Evolutionary conservation across 2,113 vertebrate genomes (phyloP).

Genomic region (Onychostoma macrolepis): DNA sequence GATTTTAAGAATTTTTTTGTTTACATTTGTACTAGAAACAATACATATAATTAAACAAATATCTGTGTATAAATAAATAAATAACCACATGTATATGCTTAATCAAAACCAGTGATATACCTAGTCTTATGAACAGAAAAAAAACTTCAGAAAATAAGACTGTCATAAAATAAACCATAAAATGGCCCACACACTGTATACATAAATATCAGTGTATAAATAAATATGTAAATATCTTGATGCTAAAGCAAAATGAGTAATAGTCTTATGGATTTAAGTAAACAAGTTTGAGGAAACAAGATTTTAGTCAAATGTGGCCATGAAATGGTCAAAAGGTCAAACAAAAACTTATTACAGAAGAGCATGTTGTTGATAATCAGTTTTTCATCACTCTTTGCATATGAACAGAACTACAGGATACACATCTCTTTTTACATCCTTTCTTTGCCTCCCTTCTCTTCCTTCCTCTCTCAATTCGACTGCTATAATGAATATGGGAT

Average conservation of each 20-base stretch:
- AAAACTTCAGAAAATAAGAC: background rate
- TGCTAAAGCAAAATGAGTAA: background rate
- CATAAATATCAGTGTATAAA: background rate
- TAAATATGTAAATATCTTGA: background rate
- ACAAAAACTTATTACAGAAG: background rate
- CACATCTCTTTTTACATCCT: constrained; percentile 44
- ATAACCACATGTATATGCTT: too few species aligned
- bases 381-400: constrained; percentile 47
- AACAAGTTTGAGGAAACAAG: background rate
- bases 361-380: background rate
- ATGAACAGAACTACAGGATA: constrained; percentile 49
- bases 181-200: background rate
- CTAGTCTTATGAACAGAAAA: too few species aligned
- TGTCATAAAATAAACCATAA: background rate
- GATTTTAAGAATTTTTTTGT: background rate
- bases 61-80: too few species aligned
- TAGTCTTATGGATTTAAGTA: background rate
- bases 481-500: constrained; percentile 20
- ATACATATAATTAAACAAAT: background rate
- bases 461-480: constrained; percentile 56
- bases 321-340: background rate
- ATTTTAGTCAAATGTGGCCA: background rate
- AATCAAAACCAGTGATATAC: too few species aligned
- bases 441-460: constrained; percentile 67
- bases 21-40: too few species aligned